These are phyloP conservation scores for Cetoscarus ocellatus DNA, from an alignment of 2,797 vertebrate species.

Conservation along the genomic window DNA sequence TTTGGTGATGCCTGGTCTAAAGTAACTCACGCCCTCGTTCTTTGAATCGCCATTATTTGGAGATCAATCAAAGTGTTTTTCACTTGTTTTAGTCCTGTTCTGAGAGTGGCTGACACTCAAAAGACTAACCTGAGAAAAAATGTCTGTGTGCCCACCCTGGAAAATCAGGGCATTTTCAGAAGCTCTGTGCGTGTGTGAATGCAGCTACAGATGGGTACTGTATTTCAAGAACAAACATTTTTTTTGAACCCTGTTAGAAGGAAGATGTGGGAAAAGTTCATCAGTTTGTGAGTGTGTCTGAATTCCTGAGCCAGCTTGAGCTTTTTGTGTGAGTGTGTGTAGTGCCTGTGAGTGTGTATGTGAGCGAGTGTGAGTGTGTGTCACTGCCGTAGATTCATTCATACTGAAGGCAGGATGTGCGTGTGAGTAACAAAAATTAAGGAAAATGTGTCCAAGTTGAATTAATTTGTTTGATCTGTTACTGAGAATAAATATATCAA, in stretches of 20 bases:
- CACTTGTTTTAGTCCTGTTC: too few relatives aligned
- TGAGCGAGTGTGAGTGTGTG: slow-evolving; percentile 17
- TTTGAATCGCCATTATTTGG: too few relatives aligned
- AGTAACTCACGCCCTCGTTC: too few relatives aligned
- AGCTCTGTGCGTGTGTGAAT: slow-evolving; percentile 12
- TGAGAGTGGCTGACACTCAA: too few relatives aligned
- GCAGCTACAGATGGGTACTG: slow-evolving; percentile 13
- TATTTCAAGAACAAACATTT: slow-evolving; percentile 43
- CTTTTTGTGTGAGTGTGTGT: slow-evolving; percentile 1
- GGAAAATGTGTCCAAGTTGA: slow-evolving; percentile 13
- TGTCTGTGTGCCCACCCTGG: too few relatives aligned
- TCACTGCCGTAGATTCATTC: slow-evolving; percentile 1
- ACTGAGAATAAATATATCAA: slow-evolving; percentile 1
- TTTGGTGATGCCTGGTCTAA: too few relatives aligned
- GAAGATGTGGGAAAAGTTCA: slow-evolving; percentile 17
- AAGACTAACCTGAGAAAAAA: too few relatives aligned
- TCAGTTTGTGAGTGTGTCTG: slow-evolving; percentile 26
- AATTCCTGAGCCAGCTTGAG: slow-evolving; percentile 48
- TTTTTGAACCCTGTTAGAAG: slow-evolving; percentile 12
- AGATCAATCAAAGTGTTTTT: too few relatives aligned
- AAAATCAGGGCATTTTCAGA: too few relatives aligned
- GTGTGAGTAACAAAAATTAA: background rate
- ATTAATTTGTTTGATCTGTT: slow-evolving; percentile 43
- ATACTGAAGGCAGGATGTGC: slow-evolving; percentile 24
- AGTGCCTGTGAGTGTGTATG: slow-evolving; percentile 16